Conservation (phyloP, 2,888 invertebrate genomes). For the Rhingia rostrata region DNA sequence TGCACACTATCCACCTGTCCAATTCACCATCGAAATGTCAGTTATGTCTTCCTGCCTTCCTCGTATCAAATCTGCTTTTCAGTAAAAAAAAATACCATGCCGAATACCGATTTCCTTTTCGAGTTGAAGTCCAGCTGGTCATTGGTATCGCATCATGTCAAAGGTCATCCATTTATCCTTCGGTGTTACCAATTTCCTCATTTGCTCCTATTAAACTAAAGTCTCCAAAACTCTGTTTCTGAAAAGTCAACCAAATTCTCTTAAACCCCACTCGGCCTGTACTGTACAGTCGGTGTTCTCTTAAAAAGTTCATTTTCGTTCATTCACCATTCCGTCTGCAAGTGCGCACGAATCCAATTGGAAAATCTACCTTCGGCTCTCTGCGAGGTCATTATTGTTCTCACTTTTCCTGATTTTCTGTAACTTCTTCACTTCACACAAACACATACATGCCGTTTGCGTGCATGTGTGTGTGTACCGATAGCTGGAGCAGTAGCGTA, state of each 20-base stretch:
- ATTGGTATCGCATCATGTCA: too few species aligned
- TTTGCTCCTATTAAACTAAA: neutral
- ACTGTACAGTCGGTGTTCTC: conserved; percentile 35
- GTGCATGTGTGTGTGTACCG: conserved; percentile 8
- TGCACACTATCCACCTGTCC: too few species aligned
- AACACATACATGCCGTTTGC: neutral
- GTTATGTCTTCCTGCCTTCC: too few species aligned
- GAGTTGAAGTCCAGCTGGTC: too few species aligned
- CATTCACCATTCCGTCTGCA: conserved; percentile 17
- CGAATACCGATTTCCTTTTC: too few species aligned
- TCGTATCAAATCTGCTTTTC: too few species aligned
- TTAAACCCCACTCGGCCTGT: neutral
- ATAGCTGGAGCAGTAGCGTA: conserved; percentile 19
- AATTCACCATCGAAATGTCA: too few species aligned
- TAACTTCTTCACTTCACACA: conserved; percentile 37
- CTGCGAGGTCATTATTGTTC: conserved; percentile 69
- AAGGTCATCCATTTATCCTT: neutral
- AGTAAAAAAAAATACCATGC: too few species aligned
- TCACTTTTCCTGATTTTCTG: conserved; percentile 66
- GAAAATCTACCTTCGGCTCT: conserved; percentile 46
- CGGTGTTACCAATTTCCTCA: neutral
- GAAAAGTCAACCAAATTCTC: conserved; percentile 4
- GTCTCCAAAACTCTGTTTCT: neutral
- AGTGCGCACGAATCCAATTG: conserved; percentile 55
- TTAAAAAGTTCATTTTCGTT: conserved; percentile 64